A percentile compares a stretch with the other conserved stretches of the same genome.
phyloP scores from a whole-genome alignment of 2,113 vertebrate genomes.

The Fulica atra region DNA sequence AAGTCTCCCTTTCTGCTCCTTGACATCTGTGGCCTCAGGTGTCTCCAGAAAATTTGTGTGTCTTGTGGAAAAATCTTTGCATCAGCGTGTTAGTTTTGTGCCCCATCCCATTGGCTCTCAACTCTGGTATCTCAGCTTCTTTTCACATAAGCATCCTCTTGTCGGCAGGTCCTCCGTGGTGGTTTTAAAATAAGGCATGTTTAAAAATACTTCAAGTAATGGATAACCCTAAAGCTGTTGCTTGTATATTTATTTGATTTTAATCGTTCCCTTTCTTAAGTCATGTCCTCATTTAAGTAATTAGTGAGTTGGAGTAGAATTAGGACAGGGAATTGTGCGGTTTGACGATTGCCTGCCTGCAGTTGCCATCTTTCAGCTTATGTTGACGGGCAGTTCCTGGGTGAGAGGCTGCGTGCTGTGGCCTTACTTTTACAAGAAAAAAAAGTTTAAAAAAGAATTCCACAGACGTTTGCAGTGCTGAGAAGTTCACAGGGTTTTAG shows the following conservation, averaged over 20 bases:
- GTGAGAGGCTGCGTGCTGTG: not conserved
- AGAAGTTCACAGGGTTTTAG: conserved; percentile 25
- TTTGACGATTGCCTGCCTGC: not conserved
- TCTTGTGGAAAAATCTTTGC: not conserved
- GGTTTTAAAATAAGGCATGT: not conserved
- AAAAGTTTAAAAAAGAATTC: conserved; percentile 20
- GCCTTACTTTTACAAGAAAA: not conserved
- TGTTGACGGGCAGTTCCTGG: not conserved
- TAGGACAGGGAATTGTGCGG: not conserved
- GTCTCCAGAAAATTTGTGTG: not conserved
- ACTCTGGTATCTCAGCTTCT: not conserved
- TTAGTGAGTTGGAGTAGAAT: not conserved
- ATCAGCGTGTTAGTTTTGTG: not conserved
- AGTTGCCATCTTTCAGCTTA: not conserved
- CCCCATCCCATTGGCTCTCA: not conserved
- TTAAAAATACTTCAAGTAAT: not conserved
- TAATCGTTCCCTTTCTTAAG: not conserved
- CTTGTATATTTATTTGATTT: not conserved
- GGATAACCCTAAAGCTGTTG: not conserved
- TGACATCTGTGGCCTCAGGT: fast-evolving
- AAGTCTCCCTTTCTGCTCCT: not conserved
- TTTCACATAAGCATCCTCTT: not conserved
- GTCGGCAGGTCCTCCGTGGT: not conserved
- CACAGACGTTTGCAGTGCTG: not conserved
- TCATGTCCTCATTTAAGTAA: not conserved